Evolutionary conservation across 2,113 vertebrate genomes (phyloP).

Genomic region (Addax nasomaculatus): DNA sequence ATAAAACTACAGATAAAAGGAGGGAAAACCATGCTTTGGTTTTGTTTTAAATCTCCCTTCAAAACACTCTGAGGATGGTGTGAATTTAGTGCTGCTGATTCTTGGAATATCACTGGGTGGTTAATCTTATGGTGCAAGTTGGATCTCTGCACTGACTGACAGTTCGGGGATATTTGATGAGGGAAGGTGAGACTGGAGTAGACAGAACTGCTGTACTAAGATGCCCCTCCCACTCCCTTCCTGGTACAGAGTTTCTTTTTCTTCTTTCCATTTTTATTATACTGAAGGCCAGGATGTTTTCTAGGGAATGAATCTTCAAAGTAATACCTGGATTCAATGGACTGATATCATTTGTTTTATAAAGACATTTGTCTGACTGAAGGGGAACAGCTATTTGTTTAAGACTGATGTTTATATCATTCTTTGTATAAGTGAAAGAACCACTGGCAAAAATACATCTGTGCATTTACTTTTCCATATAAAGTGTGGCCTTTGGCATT

Average conservation of each 20-base stretch:
- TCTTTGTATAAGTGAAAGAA: not conserved
- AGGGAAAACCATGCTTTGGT: not conserved
- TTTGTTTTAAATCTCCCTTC: not conserved
- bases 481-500: not conserved
- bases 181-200: accelerated
- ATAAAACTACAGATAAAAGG: not conserved
- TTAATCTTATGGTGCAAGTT: too few relatives aligned
- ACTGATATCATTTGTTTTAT: not conserved
- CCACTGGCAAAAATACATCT: not conserved
- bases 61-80: not conserved
- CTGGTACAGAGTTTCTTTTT: not conserved
- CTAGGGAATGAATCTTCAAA: not conserved
- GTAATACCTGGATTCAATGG: not conserved
- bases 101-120: not conserved
- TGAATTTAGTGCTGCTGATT: not conserved
- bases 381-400: not conserved
- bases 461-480: not conserved
- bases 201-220: not conserved
- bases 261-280: not conserved
- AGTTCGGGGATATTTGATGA: not conserved
- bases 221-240: accelerated
- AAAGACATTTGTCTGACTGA: not conserved
- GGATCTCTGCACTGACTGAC: not conserved
- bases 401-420: not conserved
- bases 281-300: not conserved